Evolutionary conservation across 2,113 vertebrate genomes (phyloP), one percentile per base, ranked within the genome.

Genomic region (Chrysochloris asiatica): DNA sequence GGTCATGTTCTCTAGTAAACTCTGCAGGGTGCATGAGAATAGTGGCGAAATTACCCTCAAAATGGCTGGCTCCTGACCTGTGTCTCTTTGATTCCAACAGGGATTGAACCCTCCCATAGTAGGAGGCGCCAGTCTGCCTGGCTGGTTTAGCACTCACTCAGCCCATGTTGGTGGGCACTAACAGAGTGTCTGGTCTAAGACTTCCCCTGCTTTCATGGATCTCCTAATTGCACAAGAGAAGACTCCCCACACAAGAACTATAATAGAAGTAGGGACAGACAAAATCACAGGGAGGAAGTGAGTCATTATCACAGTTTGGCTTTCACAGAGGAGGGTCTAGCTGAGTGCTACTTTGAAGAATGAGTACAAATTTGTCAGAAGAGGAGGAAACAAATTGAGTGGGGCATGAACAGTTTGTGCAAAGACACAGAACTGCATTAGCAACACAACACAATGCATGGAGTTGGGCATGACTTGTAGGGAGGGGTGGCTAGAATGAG

Each of bases 401-500:
- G 1, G 17, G 10, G 10, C 1, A 1, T 21, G 8, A 63, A 5
- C 50, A n/a, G n/a, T n/a, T n/a, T 14, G 33, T 72, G 83, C 9
- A n/a, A 24, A 63, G 38, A 14, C 50, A 10, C 6, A 12, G 48
- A 30, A 2, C 21, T 56, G 36, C 16, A 43, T 45, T 71, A 77
- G 45, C 63, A 79, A 1, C 16, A 54, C 5, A n/a, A n/a, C n/a
- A n/a, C 16, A 56, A 33, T 19, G 28, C 8, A 21, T 10, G 30
- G 61, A 12, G 3, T 11, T 76, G 10, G n/a, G 17, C 78, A 21
- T 33, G 41, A 69, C 71, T 26, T 48, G 6, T 3, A 45, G 33
- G 59, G 8, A 0, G 12, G 3, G 1, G 2, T 24, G 3, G 26
- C 47, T 41, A 36, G 19, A n/a, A n/a, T n/a, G n/a, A n/a, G n/a